phyloP scores from a whole-genome alignment of 2,888 invertebrate species.

The Scaptomyza parva region DNA sequence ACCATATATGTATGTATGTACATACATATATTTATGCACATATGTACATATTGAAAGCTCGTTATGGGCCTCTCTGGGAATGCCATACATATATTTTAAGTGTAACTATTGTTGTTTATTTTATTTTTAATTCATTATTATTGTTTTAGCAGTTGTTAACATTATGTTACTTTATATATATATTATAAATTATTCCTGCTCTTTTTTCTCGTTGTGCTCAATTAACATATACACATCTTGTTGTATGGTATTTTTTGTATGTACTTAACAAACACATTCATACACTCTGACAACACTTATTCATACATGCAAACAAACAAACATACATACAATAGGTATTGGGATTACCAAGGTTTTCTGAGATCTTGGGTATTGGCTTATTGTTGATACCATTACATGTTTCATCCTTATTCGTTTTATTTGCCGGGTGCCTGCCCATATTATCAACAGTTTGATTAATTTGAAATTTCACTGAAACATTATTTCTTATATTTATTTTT shows the following conservation, averaged over 20 bases:
- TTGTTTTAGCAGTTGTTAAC: conserved; percentile 45
- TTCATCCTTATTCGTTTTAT: neutral
- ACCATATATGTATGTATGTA: neutral
- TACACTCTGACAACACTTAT: conserved; percentile 1
- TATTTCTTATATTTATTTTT: neutral
- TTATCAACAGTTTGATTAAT: conserved; percentile 12
- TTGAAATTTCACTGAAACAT: neutral
- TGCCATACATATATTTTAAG: conserved; percentile 11
- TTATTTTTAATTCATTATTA: conserved; percentile 19
- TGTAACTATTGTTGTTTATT: conserved; percentile 3
- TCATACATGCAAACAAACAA: conserved; percentile 6
- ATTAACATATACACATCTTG: conserved; percentile 30
- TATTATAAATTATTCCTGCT: conserved; percentile 17
- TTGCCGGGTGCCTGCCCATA: conserved; percentile 26
- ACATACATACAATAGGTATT: conserved; percentile 1
- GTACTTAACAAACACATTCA: conserved; percentile 27
- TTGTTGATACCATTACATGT: conserved; percentile 8
- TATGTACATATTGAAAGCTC: conserved; percentile 1
- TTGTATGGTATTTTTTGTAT: neutral
- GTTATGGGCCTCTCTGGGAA: conserved; percentile 17
- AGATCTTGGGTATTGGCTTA: conserved; percentile 23
- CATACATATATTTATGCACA: neutral
- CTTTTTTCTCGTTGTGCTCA: conserved; percentile 52
- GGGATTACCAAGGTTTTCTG: conserved; percentile 13
- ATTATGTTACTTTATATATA: conserved; percentile 38